These are phyloP conservation scores for Caenorhabditis auriculariae DNA, from an alignment of 2,888 invertebrate genomes.

Conservation along the genomic window DNA sequence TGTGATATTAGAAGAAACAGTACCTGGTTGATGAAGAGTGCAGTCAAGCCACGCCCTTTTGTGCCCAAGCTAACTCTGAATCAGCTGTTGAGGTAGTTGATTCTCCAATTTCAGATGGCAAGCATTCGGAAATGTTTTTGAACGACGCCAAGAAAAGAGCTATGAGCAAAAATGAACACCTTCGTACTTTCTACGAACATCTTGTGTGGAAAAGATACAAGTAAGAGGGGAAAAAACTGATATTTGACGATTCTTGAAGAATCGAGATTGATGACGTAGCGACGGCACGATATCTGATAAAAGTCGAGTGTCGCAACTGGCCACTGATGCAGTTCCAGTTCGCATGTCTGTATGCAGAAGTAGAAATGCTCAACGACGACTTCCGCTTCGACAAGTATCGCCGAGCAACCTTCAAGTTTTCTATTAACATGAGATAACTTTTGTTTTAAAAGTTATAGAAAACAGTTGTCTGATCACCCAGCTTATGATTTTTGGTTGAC, in stretches of 20 bases:
- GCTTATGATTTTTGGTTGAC: conserved; percentile 52
- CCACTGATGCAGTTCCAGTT: conserved; percentile 47
- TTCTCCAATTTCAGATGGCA: conserved; percentile 42
- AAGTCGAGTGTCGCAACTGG: conserved; percentile 39
- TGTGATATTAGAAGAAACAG: too few species aligned
- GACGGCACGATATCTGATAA: conserved; percentile 33
- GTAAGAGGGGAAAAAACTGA: conserved; percentile 11
- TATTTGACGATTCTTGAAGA: conserved; percentile 3
- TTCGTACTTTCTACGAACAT: conserved; percentile 39
- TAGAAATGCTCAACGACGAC: conserved; percentile 34
- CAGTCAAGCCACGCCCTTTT: too few species aligned
- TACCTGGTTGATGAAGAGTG: too few species aligned
- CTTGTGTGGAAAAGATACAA: conserved; percentile 31
- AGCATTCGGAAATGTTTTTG: conserved; percentile 46
- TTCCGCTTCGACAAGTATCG: conserved; percentile 39
- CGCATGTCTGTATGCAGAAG: conserved; percentile 43
- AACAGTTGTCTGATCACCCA: conserved; percentile 40
- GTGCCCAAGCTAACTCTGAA: too few species aligned
- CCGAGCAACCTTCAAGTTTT: conserved; percentile 35
- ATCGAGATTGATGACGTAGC: conserved; percentile 36
- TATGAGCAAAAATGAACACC: conserved; percentile 33
- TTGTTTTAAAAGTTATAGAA: conserved; percentile 20
- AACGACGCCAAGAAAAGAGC: conserved; percentile 27
- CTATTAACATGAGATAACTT: not conserved
- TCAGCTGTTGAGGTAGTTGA: too few species aligned